Evolutionary conservation across 2,113 vertebrate genomes (phyloP).

Genomic region (Rhinichthys klamathensis): DNA sequence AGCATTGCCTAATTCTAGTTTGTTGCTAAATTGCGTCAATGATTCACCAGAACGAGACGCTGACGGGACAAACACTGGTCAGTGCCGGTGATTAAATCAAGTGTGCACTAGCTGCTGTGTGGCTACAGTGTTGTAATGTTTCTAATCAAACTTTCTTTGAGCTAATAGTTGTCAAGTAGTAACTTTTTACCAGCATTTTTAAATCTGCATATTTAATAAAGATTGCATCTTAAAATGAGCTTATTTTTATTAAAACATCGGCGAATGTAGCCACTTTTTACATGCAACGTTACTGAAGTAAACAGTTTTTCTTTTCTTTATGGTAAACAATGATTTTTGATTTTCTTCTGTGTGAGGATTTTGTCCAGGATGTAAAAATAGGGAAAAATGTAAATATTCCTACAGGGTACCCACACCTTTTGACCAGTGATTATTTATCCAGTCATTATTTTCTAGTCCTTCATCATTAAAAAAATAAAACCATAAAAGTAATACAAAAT

Average conservation of each 20-base stretch:
- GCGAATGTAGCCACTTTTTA: background rate
- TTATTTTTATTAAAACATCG: background rate
- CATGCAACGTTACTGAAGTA: slow-evolving; percentile 29
- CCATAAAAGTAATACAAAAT: no score
- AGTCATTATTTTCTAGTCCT: no score
- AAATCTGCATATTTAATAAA: slow-evolving; percentile 59
- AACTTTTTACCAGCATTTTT: slow-evolving; percentile 1
- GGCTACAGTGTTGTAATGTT: slow-evolving; percentile 50
- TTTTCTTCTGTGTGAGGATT: background rate
- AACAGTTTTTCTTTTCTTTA: slow-evolving; percentile 14
- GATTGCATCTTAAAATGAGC: background rate
- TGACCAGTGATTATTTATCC: no score
- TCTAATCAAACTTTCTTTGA: background rate
- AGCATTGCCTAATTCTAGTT: background rate
- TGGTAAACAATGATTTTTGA: background rate
- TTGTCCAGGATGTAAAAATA: background rate
- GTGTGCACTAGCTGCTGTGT: slow-evolving; percentile 68
- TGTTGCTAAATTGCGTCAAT: slow-evolving; percentile 8
- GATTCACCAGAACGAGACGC: slow-evolving; percentile 16
- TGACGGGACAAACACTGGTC: background rate
- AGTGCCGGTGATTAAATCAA: slow-evolving; percentile 42
- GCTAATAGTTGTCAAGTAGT: no score
- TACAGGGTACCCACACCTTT: background rate
- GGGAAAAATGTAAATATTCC: background rate
- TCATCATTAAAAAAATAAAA: no score